Percentiles rank a stretch among this genome's conserved stretches.
These are phyloP conservation scores for Echiichthys vipera DNA, from an alignment of 2,797 vertebrate species.

Conservation along the genomic window DNA sequence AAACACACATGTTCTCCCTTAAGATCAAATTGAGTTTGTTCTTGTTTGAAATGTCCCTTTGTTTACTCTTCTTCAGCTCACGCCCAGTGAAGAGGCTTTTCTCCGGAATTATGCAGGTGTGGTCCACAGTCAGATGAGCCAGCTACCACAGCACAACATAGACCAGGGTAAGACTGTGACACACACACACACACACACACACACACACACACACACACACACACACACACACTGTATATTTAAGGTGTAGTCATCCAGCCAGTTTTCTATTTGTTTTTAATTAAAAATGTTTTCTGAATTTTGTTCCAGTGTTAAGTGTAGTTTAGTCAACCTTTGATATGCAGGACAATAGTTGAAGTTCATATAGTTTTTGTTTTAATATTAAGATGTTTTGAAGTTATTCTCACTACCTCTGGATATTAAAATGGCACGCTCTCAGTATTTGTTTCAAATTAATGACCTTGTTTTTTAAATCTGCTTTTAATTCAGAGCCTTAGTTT, in stretches of 20 bases:
- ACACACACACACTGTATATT: too few species aligned
- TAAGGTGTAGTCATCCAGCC: neutral
- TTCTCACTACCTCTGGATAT: too few species aligned
- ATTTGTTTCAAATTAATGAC: too few species aligned
- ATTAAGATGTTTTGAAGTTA: neutral
- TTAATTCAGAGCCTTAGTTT: too few species aligned
- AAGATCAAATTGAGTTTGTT: neutral
- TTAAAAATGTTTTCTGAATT: neutral
- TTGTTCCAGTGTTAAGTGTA: neutral
- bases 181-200: neutral
- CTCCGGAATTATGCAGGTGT: constrained; percentile 96
- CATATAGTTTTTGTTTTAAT: neutral
- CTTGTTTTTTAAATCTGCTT: too few species aligned
- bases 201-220: constrained; percentile 4
- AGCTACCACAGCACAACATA: constrained; percentile 97
- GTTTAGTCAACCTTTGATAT: neutral
- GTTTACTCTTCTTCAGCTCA: constrained; percentile 84
- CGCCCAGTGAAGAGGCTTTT: constrained; percentile 96
- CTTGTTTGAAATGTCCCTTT: constrained; percentile 14
- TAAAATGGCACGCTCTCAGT: too few species aligned
- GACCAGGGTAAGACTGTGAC: constrained; percentile 91
- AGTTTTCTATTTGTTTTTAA: too few species aligned
- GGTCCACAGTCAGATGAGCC: constrained; percentile 98
- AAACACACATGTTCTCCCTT: neutral
- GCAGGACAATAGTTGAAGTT: neutral